These are phyloP conservation scores for Sylvia borin DNA, from an alignment of 2,797 vertebrate genomes.

Conservation along the genomic window DNA sequence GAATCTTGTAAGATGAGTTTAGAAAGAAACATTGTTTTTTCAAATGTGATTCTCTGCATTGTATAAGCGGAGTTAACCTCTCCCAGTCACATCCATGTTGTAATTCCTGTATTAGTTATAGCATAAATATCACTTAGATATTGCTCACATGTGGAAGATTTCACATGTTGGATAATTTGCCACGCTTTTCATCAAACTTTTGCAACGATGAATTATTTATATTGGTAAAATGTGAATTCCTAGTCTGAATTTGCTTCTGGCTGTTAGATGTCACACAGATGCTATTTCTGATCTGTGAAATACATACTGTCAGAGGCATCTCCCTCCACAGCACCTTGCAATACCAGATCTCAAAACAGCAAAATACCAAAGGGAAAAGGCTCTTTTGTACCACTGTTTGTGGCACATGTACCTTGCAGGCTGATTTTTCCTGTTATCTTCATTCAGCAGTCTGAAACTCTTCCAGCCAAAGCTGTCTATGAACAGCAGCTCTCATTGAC, in stretches of 20 bases:
- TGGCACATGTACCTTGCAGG: background rate
- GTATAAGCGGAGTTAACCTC: background rate
- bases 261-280: background rate
- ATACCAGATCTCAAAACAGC: background rate
- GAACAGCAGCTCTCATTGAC: background rate
- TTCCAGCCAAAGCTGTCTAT: background rate
- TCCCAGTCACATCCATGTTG: background rate
- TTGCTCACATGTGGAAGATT: background rate
- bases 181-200: background rate
- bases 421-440: background rate
- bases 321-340: background rate
- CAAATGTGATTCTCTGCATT: background rate
- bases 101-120: background rate
- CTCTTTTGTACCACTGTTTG: background rate
- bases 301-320: background rate
- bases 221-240: background rate
- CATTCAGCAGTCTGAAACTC: background rate
- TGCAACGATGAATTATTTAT: background rate
- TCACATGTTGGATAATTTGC: background rate
- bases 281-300: background rate
- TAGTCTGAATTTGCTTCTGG: constrained; percentile 13
- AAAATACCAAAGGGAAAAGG: background rate
- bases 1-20: background rate
- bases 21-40: background rate
- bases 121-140: background rate